Percentiles rank a stretch among this genome's conserved stretches.
Evolutionary conservation across 2,888 invertebrate species (phyloP).

Genomic region (Tineola bisselliella): DNA sequence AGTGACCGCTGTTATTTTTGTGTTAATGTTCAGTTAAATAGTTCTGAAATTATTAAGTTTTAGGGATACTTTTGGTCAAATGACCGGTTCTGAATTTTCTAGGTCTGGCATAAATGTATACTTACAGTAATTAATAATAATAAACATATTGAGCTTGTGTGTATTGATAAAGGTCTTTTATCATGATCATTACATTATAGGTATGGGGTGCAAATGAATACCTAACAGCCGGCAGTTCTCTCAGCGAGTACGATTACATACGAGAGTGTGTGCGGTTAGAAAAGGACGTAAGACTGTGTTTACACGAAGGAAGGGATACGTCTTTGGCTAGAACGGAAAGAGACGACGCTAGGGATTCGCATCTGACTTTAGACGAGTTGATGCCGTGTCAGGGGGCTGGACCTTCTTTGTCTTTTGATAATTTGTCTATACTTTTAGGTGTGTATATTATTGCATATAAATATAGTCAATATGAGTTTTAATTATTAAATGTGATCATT

Average conservation of each 20-base stretch:
- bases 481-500: constrained; percentile 9
- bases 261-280: constrained; percentile 94
- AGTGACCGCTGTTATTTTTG: too few species aligned
- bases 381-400: constrained; percentile 77
- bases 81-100: too few species aligned
- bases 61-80: too few species aligned
- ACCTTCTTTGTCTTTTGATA: constrained; percentile 81
- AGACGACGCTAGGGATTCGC: constrained; percentile 83
- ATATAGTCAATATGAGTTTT: too few species aligned
- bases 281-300: constrained; percentile 79
- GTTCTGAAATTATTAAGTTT: too few species aligned
- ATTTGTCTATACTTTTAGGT: constrained; percentile 86
- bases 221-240: constrained; percentile 80
- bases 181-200: too few species aligned
- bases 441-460: too few species aligned
- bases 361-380: constrained; percentile 80
- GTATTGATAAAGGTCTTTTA: too few species aligned
- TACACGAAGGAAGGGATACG: constrained; percentile 73
- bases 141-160: too few species aligned
- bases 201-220: constrained; percentile 92
- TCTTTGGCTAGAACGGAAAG: constrained; percentile 80
- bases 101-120: too few species aligned
- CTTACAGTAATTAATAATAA: too few species aligned
- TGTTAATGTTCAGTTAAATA: too few species aligned
- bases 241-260: constrained; percentile 92